A percentile compares a stretch with the other conserved stretches of the same genome.
Evolutionary conservation across 1,140 invertebrate genomes (phyloP).

Genomic region (Ceratosolen fusciceps): DNA sequence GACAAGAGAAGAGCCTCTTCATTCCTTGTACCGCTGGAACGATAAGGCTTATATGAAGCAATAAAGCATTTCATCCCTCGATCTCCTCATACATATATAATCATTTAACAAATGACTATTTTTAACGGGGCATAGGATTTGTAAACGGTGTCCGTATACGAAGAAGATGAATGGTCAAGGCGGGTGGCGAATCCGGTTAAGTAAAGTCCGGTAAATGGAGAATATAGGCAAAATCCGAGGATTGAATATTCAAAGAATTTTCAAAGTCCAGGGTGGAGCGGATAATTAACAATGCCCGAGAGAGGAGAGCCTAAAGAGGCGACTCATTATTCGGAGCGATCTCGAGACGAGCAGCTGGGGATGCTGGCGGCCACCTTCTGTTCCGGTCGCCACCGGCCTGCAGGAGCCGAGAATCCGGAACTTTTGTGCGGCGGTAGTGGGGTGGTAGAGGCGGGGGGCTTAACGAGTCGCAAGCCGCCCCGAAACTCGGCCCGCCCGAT

Average conservation of each 20-base stretch:
- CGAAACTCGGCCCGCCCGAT: slow-evolving; percentile 59
- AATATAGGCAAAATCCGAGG: neutral
- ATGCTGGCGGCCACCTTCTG: neutral
- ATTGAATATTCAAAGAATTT: slow-evolving; percentile 17
- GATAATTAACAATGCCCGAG: slow-evolving; percentile 35
- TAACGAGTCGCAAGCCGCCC: slow-evolving; percentile 64
- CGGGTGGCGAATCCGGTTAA: neutral
- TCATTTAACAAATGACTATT: no score
- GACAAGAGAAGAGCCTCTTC: neutral
- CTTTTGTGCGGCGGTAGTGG: slow-evolving; percentile 53
- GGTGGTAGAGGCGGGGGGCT: no score
- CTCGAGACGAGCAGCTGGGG: slow-evolving; percentile 17
- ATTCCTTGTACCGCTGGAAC: neutral
- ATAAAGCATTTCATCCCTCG: neutral
- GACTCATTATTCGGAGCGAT: slow-evolving; percentile 30
- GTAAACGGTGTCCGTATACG: no score
- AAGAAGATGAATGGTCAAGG: no score
- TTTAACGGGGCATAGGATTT: no score
- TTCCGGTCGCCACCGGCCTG: slow-evolving; percentile 38
- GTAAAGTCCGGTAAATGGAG: neutral
- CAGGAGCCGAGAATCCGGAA: slow-evolving; percentile 59
- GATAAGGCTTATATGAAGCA: neutral
- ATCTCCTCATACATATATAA: no score
- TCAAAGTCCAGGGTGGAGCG: neutral
- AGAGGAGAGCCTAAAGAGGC: neutral